These are phyloP conservation scores for Drosophila pruinosa DNA, from an alignment of 1,140 invertebrate genomes.

Conservation along the genomic window DNA sequence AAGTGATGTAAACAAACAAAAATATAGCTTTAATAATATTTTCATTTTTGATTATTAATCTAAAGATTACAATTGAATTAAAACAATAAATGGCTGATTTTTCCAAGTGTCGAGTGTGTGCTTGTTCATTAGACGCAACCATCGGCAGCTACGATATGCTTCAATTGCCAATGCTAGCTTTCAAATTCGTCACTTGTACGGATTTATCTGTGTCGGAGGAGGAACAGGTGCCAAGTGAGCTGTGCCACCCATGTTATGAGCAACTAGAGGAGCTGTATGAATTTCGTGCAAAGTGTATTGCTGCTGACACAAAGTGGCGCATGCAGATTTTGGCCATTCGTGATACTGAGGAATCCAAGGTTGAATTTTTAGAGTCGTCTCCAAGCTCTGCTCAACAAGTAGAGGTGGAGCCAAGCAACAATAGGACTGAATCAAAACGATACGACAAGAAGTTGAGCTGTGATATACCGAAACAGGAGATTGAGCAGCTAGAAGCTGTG, in stretches of 20 bases:
- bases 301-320: conserved; percentile 42
- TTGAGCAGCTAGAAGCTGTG: background rate
- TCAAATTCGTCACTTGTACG: conserved; percentile 57
- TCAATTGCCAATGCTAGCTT: conserved; percentile 26
- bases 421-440: background rate
- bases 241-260: conserved; percentile 56
- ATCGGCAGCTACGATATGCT: conserved; percentile 35
- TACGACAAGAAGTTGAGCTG: background rate
- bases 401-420: background rate
- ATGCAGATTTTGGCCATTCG: conserved; percentile 20
- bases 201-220: conserved; percentile 23
- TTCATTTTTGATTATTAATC: background rate
- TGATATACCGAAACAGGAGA: too few species aligned
- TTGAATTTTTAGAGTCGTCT: background rate
- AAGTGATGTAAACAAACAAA: background rate
- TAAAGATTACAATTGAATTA: background rate
- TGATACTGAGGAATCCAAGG: conserved; percentile 5
- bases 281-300: conserved; percentile 58
- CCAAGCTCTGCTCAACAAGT: background rate
- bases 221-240: conserved; percentile 33
- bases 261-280: conserved; percentile 48
- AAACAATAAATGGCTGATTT: conserved; percentile 17
- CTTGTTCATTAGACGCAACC: conserved; percentile 7
- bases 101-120: conserved; percentile 53
- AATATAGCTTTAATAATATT: too few species aligned